phyloP scores from a whole-genome alignment of 2,888 invertebrate genomes.

The Leistus spinibarbis region DNA sequence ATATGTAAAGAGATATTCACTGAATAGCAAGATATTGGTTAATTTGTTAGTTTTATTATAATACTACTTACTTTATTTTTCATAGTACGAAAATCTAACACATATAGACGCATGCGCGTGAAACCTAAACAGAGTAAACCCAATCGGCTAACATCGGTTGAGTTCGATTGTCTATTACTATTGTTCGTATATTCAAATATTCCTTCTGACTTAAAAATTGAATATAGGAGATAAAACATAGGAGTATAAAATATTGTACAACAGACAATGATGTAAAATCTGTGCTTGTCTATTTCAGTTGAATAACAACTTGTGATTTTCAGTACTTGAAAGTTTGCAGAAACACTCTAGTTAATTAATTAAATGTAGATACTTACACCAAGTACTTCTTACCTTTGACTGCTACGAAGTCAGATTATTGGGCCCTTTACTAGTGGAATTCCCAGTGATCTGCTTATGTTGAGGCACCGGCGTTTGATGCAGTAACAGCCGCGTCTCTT shows the following conservation, averaged over 20 bases:
- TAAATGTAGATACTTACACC: not conserved
- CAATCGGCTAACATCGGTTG: not conserved
- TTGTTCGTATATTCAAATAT: not conserved
- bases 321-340: no score
- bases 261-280: no score
- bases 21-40: no score
- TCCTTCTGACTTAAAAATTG: not conserved
- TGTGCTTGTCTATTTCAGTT: no score
- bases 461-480: constrained; percentile 44
- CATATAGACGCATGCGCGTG: not conserved
- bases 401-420: constrained; percentile 57
- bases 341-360: no score
- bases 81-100: no score
- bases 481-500: constrained; percentile 58
- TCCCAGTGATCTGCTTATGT: constrained; percentile 47
- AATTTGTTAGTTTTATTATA: no score
- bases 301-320: no score
- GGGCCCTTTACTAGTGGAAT: constrained; percentile 51
- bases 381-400: constrained; percentile 54
- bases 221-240: no score
- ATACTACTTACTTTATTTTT: no score
- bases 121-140: not conserved
- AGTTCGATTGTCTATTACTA: not conserved
- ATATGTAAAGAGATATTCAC: no score
- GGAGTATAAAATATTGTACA: no score